Conservation (phyloP, 2,113 vertebrate genomes). For the Amblyornis subalaris region DNA sequence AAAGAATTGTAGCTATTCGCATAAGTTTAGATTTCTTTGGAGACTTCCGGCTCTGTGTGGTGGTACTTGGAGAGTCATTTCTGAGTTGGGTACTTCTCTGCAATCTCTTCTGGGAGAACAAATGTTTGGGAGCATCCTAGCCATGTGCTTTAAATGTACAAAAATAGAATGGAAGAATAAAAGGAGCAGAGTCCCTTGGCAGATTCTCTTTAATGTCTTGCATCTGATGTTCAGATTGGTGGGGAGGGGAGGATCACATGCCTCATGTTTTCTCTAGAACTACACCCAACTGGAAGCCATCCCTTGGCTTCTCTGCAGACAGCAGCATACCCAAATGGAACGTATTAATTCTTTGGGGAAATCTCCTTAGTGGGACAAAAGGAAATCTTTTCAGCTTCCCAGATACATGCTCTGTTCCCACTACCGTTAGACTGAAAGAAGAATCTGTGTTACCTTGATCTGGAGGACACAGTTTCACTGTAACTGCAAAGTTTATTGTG, state of each 20-base stretch:
- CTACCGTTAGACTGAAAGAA: not conserved
- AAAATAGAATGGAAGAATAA: slow-evolving; percentile 52
- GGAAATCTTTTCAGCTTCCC: slow-evolving; percentile 17
- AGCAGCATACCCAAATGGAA: slow-evolving; percentile 47
- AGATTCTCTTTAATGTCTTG: slow-evolving; percentile 46
- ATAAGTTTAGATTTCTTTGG: slow-evolving; percentile 4
- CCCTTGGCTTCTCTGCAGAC: slow-evolving; percentile 31
- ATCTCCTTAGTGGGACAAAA: slow-evolving; percentile 4
- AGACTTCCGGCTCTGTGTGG: not conserved
- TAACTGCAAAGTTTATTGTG: not conserved
- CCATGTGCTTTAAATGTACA: slow-evolving; percentile 35
- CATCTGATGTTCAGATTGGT: slow-evolving; percentile 54
- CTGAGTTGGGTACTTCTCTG: not conserved
- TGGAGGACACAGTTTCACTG: not conserved
- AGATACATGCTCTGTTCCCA: not conserved
- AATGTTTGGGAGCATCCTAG: slow-evolving; percentile 35
- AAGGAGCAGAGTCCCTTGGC: slow-evolving; percentile 41
- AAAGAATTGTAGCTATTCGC: slow-evolving; percentile 10
- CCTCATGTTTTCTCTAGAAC: slow-evolving; percentile 49
- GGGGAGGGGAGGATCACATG: slow-evolving; percentile 33
- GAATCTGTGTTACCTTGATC: not conserved
- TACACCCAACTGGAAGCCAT: slow-evolving; percentile 52
- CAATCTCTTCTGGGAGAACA: slow-evolving; percentile 24
- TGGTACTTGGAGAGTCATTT: not conserved
- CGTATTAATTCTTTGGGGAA: slow-evolving; percentile 41